Evolutionary conservation across 2,888 invertebrate genomes (phyloP).

Genomic region (Melolontha melolontha): DNA sequence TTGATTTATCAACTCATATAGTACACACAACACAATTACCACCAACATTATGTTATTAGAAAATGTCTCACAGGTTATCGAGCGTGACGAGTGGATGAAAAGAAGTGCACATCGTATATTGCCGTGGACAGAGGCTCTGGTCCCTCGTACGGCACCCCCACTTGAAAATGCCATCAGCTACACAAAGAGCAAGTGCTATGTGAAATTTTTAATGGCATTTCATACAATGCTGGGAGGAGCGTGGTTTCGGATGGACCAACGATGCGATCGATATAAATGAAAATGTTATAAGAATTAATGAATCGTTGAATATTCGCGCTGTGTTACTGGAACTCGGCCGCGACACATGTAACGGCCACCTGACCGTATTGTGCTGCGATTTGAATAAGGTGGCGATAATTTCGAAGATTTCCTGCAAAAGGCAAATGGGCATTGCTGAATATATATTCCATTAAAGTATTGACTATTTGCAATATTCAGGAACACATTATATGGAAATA

Average conservation of each 20-base stretch:
- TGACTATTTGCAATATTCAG: no score
- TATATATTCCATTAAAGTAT: no score
- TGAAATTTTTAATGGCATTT: constrained; percentile 62
- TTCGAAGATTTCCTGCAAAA: constrained; percentile 39
- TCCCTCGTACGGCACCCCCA: constrained; percentile 52
- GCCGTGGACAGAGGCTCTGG: constrained; percentile 49
- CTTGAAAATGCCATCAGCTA: constrained; percentile 56
- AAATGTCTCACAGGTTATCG: constrained; percentile 46
- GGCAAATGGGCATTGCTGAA: background rate
- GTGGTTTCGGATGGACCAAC: constrained; percentile 50
- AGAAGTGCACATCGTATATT: constrained; percentile 48
- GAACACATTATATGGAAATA: no score
- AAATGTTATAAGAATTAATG: constrained; percentile 30
- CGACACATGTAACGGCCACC: constrained; percentile 50
- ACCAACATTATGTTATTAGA: constrained; percentile 39
- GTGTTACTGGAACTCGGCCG: constrained; percentile 43
- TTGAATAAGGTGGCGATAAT: constrained; percentile 45
- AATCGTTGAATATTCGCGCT: constrained; percentile 35
- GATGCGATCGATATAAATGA: constrained; percentile 39
- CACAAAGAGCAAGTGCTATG: constrained; percentile 59
- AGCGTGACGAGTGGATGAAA: constrained; percentile 45
- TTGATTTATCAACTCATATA: constrained; percentile 32
- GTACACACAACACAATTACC: constrained; percentile 16
- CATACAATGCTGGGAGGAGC: constrained; percentile 56
- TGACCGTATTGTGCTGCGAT: constrained; percentile 44